Evolutionary conservation across 2,888 invertebrate genomes (phyloP).

Genomic region (Candidula unifasciata): DNA sequence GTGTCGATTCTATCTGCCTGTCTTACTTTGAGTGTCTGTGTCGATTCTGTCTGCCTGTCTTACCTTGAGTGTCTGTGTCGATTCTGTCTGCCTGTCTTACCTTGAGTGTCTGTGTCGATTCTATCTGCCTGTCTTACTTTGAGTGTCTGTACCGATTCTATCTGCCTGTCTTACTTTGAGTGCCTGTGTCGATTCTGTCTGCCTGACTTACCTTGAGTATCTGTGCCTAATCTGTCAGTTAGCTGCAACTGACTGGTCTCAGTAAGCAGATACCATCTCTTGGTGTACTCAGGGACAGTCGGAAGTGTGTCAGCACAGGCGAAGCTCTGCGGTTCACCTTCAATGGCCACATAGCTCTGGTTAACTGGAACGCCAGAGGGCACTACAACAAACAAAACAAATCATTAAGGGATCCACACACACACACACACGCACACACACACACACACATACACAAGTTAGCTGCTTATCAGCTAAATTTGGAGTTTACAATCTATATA

Average conservation of each 20-base stretch:
- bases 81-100: neutral
- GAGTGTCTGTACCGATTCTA: neutral
- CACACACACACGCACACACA: too few species aligned
- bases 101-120: neutral
- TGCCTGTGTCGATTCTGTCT: neutral
- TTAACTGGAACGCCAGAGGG: too few species aligned
- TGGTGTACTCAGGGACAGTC: conserved; percentile 11
- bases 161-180: neutral
- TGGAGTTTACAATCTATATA: too few species aligned
- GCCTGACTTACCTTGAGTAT: conserved; percentile 2
- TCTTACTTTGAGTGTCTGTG: neutral
- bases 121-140: neutral
- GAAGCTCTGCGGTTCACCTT: neutral
- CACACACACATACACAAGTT: too few species aligned
- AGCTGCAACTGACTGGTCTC: neutral
- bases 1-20: neutral
- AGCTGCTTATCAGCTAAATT: too few species aligned
- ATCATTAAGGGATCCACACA: neutral
- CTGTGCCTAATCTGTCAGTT: neutral
- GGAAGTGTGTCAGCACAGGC: neutral
- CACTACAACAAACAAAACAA: neutral
- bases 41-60: neutral
- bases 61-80: neutral
- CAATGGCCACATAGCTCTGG: neutral
- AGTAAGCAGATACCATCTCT: neutral